phyloP scores from a whole-genome alignment of 2,797 vertebrate species.

The Notamacropus eugenii region DNA sequence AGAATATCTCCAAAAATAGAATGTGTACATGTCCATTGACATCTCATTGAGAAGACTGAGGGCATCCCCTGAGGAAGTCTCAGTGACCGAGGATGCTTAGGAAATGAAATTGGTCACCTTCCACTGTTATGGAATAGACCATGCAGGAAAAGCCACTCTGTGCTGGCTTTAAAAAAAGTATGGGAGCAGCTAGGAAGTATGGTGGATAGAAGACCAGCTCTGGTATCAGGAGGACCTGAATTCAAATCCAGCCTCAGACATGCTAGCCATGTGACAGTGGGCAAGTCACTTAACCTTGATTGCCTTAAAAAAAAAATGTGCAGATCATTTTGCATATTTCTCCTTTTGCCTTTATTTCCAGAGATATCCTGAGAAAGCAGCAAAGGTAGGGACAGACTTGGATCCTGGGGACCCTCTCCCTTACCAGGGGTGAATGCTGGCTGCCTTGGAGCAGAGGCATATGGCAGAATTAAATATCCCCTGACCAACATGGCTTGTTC shows the following conservation, averaged over 20 bases:
- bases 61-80: background rate
- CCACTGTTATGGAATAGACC: background rate
- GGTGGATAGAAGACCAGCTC: background rate
- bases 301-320: background rate
- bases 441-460: background rate
- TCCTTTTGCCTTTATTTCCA: background rate
- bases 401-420: background rate
- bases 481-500: background rate
- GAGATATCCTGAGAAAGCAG: background rate
- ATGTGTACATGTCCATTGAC: background rate
- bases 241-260: background rate
- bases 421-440: background rate
- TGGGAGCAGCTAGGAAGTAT: background rate
- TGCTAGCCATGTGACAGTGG: background rate
- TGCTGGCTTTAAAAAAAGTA: background rate
- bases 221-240: no score
- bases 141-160: background rate
- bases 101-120: background rate
- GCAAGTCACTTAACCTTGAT: background rate
- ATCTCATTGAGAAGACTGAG: background rate
- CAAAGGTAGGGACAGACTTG: background rate
- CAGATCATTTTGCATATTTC: background rate
- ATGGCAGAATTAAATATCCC: background rate
- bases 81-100: background rate
- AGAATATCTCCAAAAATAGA: background rate